phyloP scores from a whole-genome alignment of 1,140 invertebrate genomes.

The Schlechtendalia chinensis region DNA sequence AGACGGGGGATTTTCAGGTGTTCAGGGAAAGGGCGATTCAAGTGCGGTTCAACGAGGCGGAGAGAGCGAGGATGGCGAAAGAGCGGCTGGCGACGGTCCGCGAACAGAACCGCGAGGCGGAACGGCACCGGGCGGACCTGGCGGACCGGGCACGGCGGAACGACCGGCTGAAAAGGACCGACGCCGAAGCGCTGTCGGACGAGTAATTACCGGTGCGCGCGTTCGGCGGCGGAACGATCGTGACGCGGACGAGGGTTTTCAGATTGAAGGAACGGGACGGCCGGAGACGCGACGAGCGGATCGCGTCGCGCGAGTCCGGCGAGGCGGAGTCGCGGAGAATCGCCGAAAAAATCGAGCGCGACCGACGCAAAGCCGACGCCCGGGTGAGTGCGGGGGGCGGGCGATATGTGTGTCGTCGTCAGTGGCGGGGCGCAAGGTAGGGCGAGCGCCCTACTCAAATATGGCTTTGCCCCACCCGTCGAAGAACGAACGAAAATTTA shows the following conservation, averaged over 20 bases:
- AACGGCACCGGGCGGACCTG: background rate
- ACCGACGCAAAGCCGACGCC: background rate
- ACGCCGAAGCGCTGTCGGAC: background rate
- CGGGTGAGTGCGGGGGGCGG: background rate
- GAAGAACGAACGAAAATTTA: too few relatives aligned
- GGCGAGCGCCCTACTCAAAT: too few relatives aligned
- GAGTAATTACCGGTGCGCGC: background rate
- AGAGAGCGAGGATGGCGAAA: background rate
- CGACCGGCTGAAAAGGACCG: background rate
- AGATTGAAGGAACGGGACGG: background rate
- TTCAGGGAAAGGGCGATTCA: conserved; percentile 33
- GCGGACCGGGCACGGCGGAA: background rate
- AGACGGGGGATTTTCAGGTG: background rate
- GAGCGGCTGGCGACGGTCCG: background rate
- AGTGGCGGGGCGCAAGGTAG: too few relatives aligned
- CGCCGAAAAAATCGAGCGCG: background rate
- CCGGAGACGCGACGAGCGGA: background rate
- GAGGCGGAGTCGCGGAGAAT: background rate
- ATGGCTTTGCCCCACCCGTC: too few relatives aligned
- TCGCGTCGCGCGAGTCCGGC: background rate
- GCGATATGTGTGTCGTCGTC: too few relatives aligned
- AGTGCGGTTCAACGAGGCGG: background rate
- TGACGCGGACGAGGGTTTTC: too few relatives aligned
- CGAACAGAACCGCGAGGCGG: background rate
- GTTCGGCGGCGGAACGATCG: too few relatives aligned